Base-by-base conservation (phyloP, 2,113 vertebrate species). In the Grus americana region DNA sequence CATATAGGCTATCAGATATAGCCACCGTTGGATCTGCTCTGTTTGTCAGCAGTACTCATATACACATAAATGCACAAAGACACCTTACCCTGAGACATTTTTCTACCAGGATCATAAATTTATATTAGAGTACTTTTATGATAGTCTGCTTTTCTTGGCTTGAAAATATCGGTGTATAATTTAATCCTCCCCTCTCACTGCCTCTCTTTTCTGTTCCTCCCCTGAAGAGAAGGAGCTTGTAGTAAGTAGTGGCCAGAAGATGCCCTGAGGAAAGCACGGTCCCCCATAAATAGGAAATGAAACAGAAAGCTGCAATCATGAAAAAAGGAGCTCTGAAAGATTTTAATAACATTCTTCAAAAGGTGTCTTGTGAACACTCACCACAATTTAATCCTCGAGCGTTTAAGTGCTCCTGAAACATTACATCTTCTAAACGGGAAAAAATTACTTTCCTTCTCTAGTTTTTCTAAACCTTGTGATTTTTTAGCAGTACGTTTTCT, bases 281-380 rank as follows among this genome's bases (percentile, higher is more conserved):
- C 23, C 71, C 63, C 47, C 50, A 66, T 92, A 93, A 96, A 94
- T 79, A 89, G 86, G 74, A 95, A 95, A 96, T 95, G 79, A 91
- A 96, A 90, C 70, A 93, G 82, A 96, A 96, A 92, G 58, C 62
- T 92, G 55, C 72, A 91, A 44, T 86, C 54, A 58, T 68, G 46
- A 89, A 91, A 85, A 54, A 92, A 93, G 42, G 26, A 58, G 14
- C 46, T 88, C 71, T 54, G 92, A 87, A 85, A 57, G 20, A 86
- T 76, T 93, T 95, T 94, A 97, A 91, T 90, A 96, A 91, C 50
- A 67, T 91, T 88, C 74, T 90, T 92, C 91, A 88, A 88, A 94
- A 95, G 23, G 32, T 88, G 66, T 68, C 78, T 62, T 90, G 84
- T 91, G 86, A 93, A 79, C 76, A 55, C 17, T 95, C 78, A 70